phyloP scores from a whole-genome alignment of 2,888 invertebrate species.

The Epinotia bilunana region DNA sequence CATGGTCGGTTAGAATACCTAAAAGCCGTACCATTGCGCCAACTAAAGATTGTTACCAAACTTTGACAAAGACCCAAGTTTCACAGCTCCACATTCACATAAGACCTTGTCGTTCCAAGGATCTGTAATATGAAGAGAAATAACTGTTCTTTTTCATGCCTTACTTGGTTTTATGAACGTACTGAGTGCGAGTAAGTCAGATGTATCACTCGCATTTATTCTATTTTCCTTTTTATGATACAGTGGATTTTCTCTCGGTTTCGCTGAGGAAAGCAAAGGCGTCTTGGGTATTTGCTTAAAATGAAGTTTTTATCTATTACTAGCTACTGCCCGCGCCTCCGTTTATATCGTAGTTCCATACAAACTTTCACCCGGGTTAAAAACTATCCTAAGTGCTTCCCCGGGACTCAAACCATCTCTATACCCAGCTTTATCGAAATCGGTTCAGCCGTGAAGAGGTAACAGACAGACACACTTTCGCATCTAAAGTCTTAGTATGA shows the following conservation, averaged over 20 bases:
- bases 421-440: too few relatives aligned
- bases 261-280: background rate
- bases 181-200: conserved; percentile 31
- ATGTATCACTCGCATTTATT: conserved; percentile 40
- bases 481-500: too few relatives aligned
- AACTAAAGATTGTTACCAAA: conserved; percentile 25
- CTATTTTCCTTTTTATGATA: conserved; percentile 32
- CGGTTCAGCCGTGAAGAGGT: too few relatives aligned
- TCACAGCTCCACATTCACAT: background rate
- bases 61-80: conserved; percentile 7
- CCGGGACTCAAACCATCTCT: too few relatives aligned
- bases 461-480: too few relatives aligned
- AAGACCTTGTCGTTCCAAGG: conserved; percentile 6
- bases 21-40: conserved; percentile 13
- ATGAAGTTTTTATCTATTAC: background rate
- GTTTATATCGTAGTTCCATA: too few relatives aligned
- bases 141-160: conserved; percentile 44
- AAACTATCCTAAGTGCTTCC: too few relatives aligned
- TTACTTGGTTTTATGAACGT: conserved; percentile 41
- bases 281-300: background rate
- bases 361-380: too few relatives aligned
- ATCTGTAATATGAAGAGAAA: conserved; percentile 40
- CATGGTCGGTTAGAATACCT: conserved; percentile 12
- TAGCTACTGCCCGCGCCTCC: too few relatives aligned
- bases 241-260: conserved; percentile 19